Percentiles rank a stretch among this genome's conserved stretches.
These are phyloP conservation scores for Bovichtus variegatus DNA, from an alignment of 2,797 vertebrate species.

Conservation along the genomic window DNA sequence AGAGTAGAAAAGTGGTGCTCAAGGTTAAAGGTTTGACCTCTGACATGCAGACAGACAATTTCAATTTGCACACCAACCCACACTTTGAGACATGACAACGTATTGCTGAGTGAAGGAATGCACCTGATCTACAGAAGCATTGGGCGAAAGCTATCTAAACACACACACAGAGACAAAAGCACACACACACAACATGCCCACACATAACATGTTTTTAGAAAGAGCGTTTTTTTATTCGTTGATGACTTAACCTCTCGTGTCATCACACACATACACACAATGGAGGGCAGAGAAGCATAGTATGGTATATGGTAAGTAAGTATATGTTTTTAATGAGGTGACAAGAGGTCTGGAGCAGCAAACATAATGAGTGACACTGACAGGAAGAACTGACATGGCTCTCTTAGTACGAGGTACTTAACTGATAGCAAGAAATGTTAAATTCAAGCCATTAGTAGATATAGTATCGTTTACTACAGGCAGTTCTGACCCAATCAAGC, in stretches of 20 bases:
- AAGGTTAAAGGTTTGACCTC: slow-evolving; percentile 56
- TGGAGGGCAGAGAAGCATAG: slow-evolving; percentile 6
- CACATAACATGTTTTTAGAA: slow-evolving; percentile 47
- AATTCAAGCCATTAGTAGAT: too few species aligned
- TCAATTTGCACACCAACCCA: slow-evolving; percentile 38
- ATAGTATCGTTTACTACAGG: neutral
- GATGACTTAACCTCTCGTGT: slow-evolving; percentile 36
- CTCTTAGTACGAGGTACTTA: neutral
- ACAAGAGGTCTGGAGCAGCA: neutral
- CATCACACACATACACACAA: slow-evolving; percentile 27
- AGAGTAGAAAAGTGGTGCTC: slow-evolving; percentile 39
- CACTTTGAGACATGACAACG: slow-evolving; percentile 23
- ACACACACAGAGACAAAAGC: slow-evolving; percentile 11
- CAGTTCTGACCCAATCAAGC: neutral
- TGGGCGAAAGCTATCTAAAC: slow-evolving; percentile 41
- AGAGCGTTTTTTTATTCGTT: slow-evolving; percentile 41
- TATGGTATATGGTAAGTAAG: neutral
- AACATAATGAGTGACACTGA: neutral
- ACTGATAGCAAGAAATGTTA: neutral
- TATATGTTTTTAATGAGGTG: neutral
- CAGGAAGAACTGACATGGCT: neutral
- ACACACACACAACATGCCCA: slow-evolving; percentile 21
- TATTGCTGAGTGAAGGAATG: slow-evolving; percentile 76
- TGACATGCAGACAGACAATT: slow-evolving; percentile 53
- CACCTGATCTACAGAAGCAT: slow-evolving; percentile 66